Evolutionary conservation across 2,113 vertebrate genomes (phyloP).

Genomic region (Circaetus gallicus): DNA sequence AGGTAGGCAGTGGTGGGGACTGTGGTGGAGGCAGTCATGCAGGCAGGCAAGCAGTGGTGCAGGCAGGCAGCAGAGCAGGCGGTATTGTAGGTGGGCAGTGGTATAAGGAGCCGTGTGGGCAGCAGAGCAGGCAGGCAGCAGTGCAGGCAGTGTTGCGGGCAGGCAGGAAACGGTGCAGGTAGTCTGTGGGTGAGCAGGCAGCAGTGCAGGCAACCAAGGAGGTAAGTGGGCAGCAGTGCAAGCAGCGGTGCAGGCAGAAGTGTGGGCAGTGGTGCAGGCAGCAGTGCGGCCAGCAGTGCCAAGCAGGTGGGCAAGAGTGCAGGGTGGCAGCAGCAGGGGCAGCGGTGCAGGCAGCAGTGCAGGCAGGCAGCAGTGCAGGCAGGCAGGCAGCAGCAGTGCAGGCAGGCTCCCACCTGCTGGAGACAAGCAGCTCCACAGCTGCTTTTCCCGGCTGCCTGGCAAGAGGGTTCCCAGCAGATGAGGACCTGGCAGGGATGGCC

Average conservation of each 20-base stretch:
- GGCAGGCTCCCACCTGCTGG: conserved; percentile 34
- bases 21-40: too few species aligned
- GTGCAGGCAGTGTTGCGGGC: background rate
- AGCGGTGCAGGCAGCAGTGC: too few species aligned
- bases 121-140: too few species aligned
- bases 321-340: too few species aligned
- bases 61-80: background rate
- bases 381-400: background rate
- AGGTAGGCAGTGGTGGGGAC: background rate
- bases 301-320: too few species aligned
- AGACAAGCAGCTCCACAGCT: background rate
- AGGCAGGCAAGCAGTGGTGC: background rate
- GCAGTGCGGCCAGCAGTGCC: background rate
- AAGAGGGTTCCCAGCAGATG: background rate
- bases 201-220: background rate
- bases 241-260: background rate
- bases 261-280: background rate
- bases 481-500: background rate
- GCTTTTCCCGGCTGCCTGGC: background rate
- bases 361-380: background rate
- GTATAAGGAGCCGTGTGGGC: background rate
- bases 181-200: background rate
- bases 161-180: background rate
- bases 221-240: background rate
- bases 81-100: background rate